Evolutionary conservation across 2,113 vertebrate genomes (phyloP), one percentile per base, ranked within the genome.

Genomic region (Tetrax tetrax): DNA sequence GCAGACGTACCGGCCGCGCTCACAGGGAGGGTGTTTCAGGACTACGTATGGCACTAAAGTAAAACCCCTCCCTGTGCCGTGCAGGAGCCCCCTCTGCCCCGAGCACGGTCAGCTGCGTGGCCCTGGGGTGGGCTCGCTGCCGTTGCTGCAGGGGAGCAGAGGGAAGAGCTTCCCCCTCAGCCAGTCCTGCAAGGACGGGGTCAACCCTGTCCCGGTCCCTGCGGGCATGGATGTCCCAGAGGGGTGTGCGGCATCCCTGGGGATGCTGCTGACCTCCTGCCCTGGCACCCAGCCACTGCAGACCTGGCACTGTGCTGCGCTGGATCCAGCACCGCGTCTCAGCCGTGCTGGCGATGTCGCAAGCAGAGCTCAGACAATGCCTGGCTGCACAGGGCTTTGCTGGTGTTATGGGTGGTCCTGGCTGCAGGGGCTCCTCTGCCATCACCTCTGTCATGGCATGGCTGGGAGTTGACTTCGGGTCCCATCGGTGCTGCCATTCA

Each of bases 251-350:
- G 47, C 22, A 8, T 64, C 59, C 59, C 25, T 29, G 31, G 14
- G 60, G 75, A 17, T 43, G 64, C 64, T 19, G 20, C 72, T 66
- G 16, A 6, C 18, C 31, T 51, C 63, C 50, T 0, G 2, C 25
- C 22, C 10, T 1, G 4, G 57, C 51, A 31, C 23, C 66, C 33
- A 17, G 20, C 18, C 13, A 33, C 37, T 25, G 59, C 51, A 25
- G 38, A 53, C 16, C 48, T 35, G 15, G 69, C 61, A 12, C 68
- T 0, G 1, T 14, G 45, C 75, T 53, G 66, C 0, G 6, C 82
- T 1, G 1, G 37, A 33, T 43, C 35, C 2, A 0, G 29, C 25
- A 4, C 31, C 7, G 64, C 0, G 4, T 50, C 80, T 35, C 1
- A 3, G 50, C 57, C 7, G 17, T 3, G 59, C 50, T 71, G 57